phyloP scores from a whole-genome alignment of 2,888 invertebrate genomes.

The Mesochorus sp. region DNA sequence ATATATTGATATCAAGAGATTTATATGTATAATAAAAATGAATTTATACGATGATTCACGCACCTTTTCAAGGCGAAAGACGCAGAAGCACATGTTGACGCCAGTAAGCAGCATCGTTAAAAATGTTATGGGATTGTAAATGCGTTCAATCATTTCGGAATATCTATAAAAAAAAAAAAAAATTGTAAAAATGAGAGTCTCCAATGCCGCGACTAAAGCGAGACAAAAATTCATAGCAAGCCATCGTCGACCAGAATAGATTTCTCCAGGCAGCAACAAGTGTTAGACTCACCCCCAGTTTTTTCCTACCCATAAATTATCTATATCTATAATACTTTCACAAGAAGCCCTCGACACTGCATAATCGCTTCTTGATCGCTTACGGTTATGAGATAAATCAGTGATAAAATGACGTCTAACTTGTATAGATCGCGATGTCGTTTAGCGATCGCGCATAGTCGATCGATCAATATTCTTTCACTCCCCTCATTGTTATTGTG shows the following conservation, averaged over 20 bases:
- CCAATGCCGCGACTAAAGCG: not conserved
- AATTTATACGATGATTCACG: not conserved
- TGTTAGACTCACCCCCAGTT: too few relatives aligned
- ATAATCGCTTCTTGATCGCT: not conserved
- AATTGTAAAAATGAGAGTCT: not conserved
- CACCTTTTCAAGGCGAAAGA: constrained; percentile 59
- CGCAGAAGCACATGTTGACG: constrained; percentile 56
- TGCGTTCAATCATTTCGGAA: constrained; percentile 56
- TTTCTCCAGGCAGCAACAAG: too few relatives aligned
- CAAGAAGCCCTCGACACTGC: not conserved
- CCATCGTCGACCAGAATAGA: too few relatives aligned
- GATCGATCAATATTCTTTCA: constrained; percentile 36
- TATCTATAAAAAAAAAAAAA: constrained; percentile 23
- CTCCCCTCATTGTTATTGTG: not conserved
- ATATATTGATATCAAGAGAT: too few relatives aligned
- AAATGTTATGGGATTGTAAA: constrained; percentile 59
- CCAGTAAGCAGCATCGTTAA: constrained; percentile 58
- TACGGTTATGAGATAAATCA: not conserved
- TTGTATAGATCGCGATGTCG: constrained; percentile 50
- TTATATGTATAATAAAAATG: too few relatives aligned
- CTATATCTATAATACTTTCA: too few relatives aligned
- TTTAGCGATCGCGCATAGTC: constrained; percentile 47
- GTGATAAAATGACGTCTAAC: constrained; percentile 8
- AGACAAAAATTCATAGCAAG: not conserved
- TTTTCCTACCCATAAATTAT: too few relatives aligned